Evolutionary conservation across 1,140 invertebrate species (phyloP), one percentile per base, ranked within the genome.

Genomic region (Drosophila serrata): DNA sequence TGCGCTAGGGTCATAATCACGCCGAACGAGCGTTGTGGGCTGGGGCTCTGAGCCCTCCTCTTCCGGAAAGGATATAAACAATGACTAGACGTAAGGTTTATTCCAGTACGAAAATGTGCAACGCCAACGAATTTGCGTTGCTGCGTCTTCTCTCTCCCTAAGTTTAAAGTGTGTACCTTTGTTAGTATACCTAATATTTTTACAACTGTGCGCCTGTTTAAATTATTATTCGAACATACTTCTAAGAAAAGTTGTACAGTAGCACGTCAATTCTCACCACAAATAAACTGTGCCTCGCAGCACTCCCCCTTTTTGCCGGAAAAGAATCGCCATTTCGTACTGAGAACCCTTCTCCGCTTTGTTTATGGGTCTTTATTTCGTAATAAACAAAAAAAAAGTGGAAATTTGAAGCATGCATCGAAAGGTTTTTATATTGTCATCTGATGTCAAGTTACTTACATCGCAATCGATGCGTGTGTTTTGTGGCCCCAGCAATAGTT

Each of bases 1-100:
- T 99, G 99, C 98, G 98, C 94, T 99, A 96, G 53, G 19, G 9
- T 57, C 60, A 72, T 64, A 56, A 49, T 7, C 27, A 57, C 45
- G 37, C 37, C 37, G 15, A 42, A 17, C 8, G 39, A 19, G 40
- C 40, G 45, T 48, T 17, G 62, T 75, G 70, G 46, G 43, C 40
- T 62, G 45, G 57, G 60, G 64, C 75, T 75, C 33, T 46, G 53
- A 67, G 75, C 56, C 60, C 49, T 17, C 13, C 8, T 15, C 27
- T 29, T 65, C 75, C 63, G 56, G 22, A 45, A 13, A 61, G 64
- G 43, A 75, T 40, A 56, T 48, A 69, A 69, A 79, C 59, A 73
- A 84, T 90, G 77, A 90, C 80, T 84, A 88, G 85, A 78, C 77
- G 64, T 90, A 88, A 88, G 85, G 59, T 90, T 29, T 72, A 90